phyloP scores from a whole-genome alignment of 2,888 invertebrate species.

The Agriopis leucophaearia region DNA sequence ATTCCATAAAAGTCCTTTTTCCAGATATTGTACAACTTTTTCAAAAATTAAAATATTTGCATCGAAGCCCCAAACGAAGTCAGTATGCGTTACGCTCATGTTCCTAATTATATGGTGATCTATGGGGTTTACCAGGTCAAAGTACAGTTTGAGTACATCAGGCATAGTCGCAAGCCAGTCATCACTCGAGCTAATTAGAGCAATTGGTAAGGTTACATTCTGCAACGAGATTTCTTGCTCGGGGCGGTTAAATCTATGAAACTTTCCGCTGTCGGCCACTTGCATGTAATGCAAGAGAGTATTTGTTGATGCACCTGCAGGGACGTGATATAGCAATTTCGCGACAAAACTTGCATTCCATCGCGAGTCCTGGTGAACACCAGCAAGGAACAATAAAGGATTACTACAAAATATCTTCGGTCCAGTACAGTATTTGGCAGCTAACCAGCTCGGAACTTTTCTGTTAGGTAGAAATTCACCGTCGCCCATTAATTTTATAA shows the following conservation, averaged over 20 bases:
- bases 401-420: conserved; percentile 64
- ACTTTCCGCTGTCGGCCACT: conserved; percentile 62
- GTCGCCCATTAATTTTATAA: conserved; percentile 57
- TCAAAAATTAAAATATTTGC: conserved; percentile 59
- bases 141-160: conserved; percentile 64
- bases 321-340: conserved; percentile 64
- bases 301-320: conserved; percentile 70
- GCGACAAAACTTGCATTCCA: conserved; percentile 60
- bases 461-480: conserved; percentile 66
- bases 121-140: conserved; percentile 63
- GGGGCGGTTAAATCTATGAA: conserved; percentile 61
- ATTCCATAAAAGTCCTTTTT: conserved; percentile 48
- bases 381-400: conserved; percentile 68
- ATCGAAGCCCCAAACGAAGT: conserved; percentile 67
- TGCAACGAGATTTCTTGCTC: conserved; percentile 55
- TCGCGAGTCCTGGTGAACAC: conserved; percentile 48
- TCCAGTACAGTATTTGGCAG: conserved; percentile 61
- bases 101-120: conserved; percentile 65
- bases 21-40: conserved; percentile 62
- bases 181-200: conserved; percentile 65
- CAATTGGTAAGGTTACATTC: conserved; percentile 63
- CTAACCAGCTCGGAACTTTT: conserved; percentile 61
- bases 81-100: conserved; percentile 65
- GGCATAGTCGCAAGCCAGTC: conserved; percentile 66
- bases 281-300: conserved; percentile 73